phyloP scores from a whole-genome alignment of 2,113 vertebrate genomes.

The Erinaceus europaeus region DNA sequence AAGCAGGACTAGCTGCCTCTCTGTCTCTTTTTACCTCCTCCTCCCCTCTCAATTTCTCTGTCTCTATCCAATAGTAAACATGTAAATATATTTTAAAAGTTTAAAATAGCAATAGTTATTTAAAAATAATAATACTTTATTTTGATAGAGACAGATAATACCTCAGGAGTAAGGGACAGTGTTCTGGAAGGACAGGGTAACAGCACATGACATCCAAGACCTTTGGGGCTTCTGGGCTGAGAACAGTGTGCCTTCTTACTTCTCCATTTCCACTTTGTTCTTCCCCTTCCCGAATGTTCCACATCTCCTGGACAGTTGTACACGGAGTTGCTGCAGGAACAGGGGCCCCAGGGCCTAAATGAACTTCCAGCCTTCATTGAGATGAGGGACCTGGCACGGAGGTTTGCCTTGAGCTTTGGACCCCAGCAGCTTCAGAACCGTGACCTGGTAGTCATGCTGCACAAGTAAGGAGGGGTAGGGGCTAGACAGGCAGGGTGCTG shows the following conservation, averaged over 20 bases:
- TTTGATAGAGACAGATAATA: too few species aligned
- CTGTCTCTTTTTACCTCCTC: too few species aligned
- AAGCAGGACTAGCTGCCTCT: too few species aligned
- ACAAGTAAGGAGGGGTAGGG: slow-evolving; percentile 80
- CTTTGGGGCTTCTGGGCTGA: neutral
- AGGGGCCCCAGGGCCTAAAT: slow-evolving; percentile 49
- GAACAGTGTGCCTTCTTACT: neutral
- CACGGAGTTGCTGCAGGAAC: slow-evolving; percentile 78
- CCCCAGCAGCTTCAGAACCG: slow-evolving; percentile 85
- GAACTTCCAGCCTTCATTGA: slow-evolving; percentile 78
- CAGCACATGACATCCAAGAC: neutral
- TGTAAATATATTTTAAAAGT: too few species aligned
- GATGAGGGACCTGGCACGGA: slow-evolving; percentile 89
- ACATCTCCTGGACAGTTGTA: slow-evolving; percentile 74
- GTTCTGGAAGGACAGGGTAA: neutral
- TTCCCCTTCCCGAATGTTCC: neutral
- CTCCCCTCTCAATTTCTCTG: too few species aligned
- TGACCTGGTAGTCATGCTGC: slow-evolving; percentile 84
- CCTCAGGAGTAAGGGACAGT: neutral
- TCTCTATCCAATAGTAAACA: too few species aligned
- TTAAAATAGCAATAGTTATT: too few species aligned
- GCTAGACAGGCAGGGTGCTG: neutral
- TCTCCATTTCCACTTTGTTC: neutral
- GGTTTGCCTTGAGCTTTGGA: slow-evolving; percentile 89
- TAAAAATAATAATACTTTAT: too few species aligned